A percentile compares a stretch with the other conserved stretches of the same genome.
Conservation (phyloP, 2,888 invertebrate species). For the Agonopterix alstromeriana region DNA sequence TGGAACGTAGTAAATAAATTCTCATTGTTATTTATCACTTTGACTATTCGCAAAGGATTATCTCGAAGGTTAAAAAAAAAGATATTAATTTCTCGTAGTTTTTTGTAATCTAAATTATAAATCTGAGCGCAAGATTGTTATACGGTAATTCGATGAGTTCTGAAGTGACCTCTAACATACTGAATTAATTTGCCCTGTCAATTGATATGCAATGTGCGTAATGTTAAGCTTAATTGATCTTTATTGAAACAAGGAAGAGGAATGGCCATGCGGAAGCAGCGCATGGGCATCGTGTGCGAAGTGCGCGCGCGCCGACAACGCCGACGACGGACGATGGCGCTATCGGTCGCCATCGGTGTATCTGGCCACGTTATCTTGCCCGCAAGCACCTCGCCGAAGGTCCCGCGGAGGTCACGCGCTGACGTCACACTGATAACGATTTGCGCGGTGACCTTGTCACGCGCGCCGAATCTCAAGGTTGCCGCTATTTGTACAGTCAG, state of each 20-base stretch:
- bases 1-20: constrained; percentile 13
- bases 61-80: no score
- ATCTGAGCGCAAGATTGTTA: no score
- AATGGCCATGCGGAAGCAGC: constrained; percentile 16
- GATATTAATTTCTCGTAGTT: no score
- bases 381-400: constrained; percentile 64
- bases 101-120: no score
- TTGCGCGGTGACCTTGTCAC: constrained; percentile 74
- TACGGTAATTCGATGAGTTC: no score
- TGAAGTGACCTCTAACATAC: no score
- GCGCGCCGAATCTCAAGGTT: constrained; percentile 73
- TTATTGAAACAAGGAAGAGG: no score
- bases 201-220: no score
- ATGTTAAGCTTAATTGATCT: no score
- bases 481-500: constrained; percentile 71
- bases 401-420: constrained; percentile 63
- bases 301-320: constrained; percentile 15
- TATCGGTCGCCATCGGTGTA: constrained; percentile 68
- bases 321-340: constrained; percentile 10
- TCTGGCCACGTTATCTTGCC: constrained; percentile 48
- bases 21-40: constrained; percentile 11
- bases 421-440: constrained; percentile 75
- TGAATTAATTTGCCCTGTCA: no score
- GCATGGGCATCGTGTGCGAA: constrained; percentile 16
- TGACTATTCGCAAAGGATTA: constrained; percentile 1